Percentiles rank a stretch among this genome's conserved stretches.
Evolutionary conservation across 2,797 vertebrate genomes (phyloP).

Genomic region (Anguilla obscura): DNA sequence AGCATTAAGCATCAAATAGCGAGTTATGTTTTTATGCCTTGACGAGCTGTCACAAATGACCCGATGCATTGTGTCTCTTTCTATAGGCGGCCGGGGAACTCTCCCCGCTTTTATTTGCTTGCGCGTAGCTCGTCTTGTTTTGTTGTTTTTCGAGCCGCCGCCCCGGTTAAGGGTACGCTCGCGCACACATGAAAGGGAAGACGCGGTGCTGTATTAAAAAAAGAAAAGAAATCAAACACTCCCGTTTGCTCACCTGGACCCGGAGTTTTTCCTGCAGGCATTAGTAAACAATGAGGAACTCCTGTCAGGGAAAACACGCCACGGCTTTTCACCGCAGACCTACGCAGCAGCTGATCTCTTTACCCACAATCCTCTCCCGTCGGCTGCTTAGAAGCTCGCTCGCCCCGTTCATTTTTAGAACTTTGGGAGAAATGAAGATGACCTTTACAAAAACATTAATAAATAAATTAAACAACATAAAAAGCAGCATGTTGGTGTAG

Average conservation of each 20-base stretch:
- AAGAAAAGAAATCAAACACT: conserved; percentile 12
- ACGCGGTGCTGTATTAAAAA: background rate
- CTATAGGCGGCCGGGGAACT: background rate
- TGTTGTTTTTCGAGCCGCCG: background rate
- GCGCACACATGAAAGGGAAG: background rate
- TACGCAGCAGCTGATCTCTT: background rate
- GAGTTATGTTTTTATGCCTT: background rate
- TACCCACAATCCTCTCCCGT: background rate
- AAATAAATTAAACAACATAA: background rate
- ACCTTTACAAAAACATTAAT: background rate
- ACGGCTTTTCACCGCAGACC: background rate
- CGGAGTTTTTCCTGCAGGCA: background rate
- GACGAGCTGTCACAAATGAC: conserved; percentile 12
- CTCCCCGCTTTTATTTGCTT: background rate
- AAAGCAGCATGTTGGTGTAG: no score
- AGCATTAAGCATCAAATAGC: conserved; percentile 25
- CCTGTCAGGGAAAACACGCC: background rate
- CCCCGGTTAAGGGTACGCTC: no score
- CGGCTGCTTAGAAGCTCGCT: no score
- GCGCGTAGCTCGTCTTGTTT: background rate
- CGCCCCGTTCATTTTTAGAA: background rate
- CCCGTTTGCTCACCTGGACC: conserved; percentile 21
- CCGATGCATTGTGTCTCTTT: background rate
- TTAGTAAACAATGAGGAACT: background rate
- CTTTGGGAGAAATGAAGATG: background rate